These are phyloP conservation scores for Crematogaster levior DNA, from an alignment of 2,888 invertebrate genomes.

Conservation along the genomic window DNA sequence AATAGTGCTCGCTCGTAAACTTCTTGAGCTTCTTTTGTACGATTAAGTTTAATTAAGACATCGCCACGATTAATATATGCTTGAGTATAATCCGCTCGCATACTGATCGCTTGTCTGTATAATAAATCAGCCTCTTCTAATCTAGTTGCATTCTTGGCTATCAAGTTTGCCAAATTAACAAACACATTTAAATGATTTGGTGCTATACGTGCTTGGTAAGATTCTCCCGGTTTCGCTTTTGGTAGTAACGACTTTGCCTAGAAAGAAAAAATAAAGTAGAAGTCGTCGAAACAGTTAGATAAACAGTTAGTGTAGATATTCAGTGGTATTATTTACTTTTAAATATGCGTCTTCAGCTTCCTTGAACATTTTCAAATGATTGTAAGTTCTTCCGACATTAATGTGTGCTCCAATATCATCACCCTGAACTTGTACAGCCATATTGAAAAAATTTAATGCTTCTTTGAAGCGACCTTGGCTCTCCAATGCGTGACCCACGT, in stretches of 20 bases:
- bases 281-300: neutral
- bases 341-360: slow-evolving; percentile 98
- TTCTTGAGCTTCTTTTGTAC: slow-evolving; percentile 97
- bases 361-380: slow-evolving; percentile 94
- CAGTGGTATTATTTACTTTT: slow-evolving; percentile 86
- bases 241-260: slow-evolving; percentile 95
- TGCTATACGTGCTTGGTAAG: slow-evolving; percentile 97
- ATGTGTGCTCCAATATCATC: slow-evolving; percentile 99
- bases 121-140: slow-evolving; percentile 97
- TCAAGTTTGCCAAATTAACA: slow-evolving; percentile 96
- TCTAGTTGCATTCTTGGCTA: slow-evolving; percentile 96
- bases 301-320: neutral
- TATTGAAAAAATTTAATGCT: slow-evolving; percentile 96
- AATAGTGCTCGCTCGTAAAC: slow-evolving; percentile 97
- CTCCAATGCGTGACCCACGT: slow-evolving; percentile 98
- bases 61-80: slow-evolving; percentile 99
- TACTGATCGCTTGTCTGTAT: slow-evolving; percentile 98
- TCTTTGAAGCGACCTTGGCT: slow-evolving; percentile 90
- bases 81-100: slow-evolving; percentile 98
- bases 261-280: slow-evolving; percentile 44
- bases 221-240: slow-evolving; percentile 96
- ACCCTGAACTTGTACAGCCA: slow-evolving; percentile 96
- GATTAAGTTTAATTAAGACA: slow-evolving; percentile 97
- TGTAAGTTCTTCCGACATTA: slow-evolving; percentile 98
- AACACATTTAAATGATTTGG: slow-evolving; percentile 98